These are phyloP conservation scores for Priocnemis perturbator DNA, from an alignment of 2,888 invertebrate species.

Conservation along the genomic window DNA sequence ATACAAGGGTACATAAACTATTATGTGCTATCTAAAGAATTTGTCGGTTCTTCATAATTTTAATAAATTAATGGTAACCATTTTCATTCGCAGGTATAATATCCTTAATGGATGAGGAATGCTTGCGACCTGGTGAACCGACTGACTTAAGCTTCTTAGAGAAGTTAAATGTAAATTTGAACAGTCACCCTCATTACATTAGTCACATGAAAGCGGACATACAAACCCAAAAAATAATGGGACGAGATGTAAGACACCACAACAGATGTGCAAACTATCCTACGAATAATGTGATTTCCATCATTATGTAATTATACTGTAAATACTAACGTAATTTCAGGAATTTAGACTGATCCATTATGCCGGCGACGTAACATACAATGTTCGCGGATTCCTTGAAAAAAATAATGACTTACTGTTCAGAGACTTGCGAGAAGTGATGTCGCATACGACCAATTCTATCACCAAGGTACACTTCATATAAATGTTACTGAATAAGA, in stretches of 20 bases:
- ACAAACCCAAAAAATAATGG: constrained; percentile 89
- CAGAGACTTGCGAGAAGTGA: constrained; percentile 90
- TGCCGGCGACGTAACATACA: constrained; percentile 95
- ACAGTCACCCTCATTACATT: constrained; percentile 88
- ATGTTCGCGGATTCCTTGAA: constrained; percentile 89
- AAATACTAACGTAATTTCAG: constrained; percentile 73
- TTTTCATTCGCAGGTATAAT: constrained; percentile 81
- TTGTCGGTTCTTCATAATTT: neutral
- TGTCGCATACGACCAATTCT: constrained; percentile 83
- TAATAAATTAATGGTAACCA: neutral
- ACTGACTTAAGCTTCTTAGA: constrained; percentile 88
- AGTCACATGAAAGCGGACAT: constrained; percentile 87
- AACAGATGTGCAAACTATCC: neutral
- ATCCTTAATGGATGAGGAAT: constrained; percentile 93
- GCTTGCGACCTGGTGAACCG: constrained; percentile 91
- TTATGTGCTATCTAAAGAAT: neutral
- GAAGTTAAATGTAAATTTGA: constrained; percentile 86
- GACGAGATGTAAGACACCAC: constrained; percentile 82
- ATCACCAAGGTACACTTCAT: constrained; percentile 77
- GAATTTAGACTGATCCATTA: constrained; percentile 94
- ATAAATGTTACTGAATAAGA: neutral
- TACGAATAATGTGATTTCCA: constrained; percentile 1
- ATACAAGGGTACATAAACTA: constrained; percentile 81
- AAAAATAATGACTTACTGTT: constrained; percentile 95
- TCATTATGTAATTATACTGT: constrained; percentile 7